Evolutionary conservation across 2,797 vertebrate genomes (phyloP).

Genomic region (Acropternis orthonyx): DNA sequence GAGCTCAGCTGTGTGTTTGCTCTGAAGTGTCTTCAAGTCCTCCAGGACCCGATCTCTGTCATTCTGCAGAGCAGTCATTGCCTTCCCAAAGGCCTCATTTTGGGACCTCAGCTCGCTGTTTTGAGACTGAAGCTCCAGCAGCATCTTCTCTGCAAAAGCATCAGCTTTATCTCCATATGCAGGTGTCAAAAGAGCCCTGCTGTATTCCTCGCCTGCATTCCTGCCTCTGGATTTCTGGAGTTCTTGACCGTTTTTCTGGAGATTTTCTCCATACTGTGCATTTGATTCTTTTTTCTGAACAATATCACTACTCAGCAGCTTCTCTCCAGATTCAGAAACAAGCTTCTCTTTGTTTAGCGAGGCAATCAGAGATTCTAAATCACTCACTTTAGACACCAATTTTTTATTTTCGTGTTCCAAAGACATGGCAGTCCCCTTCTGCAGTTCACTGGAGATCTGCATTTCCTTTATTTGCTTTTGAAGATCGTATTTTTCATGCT

Average conservation of each 20-base stretch:
- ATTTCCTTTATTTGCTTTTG: conserved; percentile 78
- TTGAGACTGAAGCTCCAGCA: conserved; percentile 68
- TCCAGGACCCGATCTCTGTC: conserved; percentile 86
- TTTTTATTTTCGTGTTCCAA: conserved; percentile 79
- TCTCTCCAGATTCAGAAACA: conserved; percentile 52
- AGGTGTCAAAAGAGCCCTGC: conserved; percentile 28
- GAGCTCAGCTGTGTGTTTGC: conserved; percentile 79
- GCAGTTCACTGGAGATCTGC: conserved; percentile 64
- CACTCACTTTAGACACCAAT: conserved; percentile 53
- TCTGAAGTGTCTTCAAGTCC: conserved; percentile 82
- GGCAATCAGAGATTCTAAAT: conserved; percentile 65
- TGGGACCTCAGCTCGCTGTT: conserved; percentile 76
- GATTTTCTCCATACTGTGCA: conserved; percentile 49
- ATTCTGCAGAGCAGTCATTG: conserved; percentile 85
- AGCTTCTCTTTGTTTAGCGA: conserved; percentile 71
- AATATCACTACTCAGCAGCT: not conserved
- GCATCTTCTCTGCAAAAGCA: conserved; percentile 68
- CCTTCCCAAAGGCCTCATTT: conserved; percentile 83
- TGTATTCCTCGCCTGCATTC: conserved; percentile 71
- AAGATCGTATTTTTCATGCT: conserved; percentile 77
- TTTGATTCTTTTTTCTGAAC: conserved; percentile 37
- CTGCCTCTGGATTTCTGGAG: conserved; percentile 65
- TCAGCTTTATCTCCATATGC: conserved; percentile 58
- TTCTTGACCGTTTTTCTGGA: conserved; percentile 60
- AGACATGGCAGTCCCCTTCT: conserved; percentile 54